Conservation (phyloP, 2,113 vertebrate genomes). For the Ptyas mucosa region DNA sequence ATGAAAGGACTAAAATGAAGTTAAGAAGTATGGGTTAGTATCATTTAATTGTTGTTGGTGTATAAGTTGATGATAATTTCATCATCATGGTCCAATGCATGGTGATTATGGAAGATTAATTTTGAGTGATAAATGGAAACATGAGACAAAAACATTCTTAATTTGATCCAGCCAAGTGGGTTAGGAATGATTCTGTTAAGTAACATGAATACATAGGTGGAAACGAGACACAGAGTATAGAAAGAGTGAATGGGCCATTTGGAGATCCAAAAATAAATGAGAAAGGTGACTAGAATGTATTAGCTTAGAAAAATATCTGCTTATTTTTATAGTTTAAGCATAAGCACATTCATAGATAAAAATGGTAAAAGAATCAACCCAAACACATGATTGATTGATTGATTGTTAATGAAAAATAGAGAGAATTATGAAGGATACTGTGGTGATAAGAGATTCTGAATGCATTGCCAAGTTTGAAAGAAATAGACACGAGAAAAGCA, state of each 20-base stretch:
- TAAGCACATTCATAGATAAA: neutral
- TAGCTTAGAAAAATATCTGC: neutral
- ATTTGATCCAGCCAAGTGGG: neutral
- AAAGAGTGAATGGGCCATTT: neutral
- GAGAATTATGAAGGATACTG: neutral
- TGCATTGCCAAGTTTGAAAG: neutral
- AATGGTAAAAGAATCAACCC: neutral
- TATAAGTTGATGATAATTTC: neutral
- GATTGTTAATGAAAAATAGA: neutral
- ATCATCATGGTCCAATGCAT: neutral
- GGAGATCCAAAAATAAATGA: neutral
- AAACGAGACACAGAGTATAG: neutral
- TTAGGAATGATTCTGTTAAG: neutral
- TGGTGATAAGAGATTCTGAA: neutral
- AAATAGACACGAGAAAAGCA: neutral
- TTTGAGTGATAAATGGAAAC: neutral
- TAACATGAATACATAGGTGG: neutral
- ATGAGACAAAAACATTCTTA: neutral
- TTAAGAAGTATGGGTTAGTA: neutral
- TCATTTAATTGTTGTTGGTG: neutral
- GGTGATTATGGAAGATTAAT: neutral
- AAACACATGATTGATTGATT: neutral
- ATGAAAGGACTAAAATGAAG: neutral
- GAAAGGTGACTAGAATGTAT: neutral
- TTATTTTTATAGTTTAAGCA: neutral